Evolutionary conservation across 2,797 vertebrate species (phyloP), one percentile per base, ranked within the genome.

Genomic region (Bucorvus abyssinicus): DNA sequence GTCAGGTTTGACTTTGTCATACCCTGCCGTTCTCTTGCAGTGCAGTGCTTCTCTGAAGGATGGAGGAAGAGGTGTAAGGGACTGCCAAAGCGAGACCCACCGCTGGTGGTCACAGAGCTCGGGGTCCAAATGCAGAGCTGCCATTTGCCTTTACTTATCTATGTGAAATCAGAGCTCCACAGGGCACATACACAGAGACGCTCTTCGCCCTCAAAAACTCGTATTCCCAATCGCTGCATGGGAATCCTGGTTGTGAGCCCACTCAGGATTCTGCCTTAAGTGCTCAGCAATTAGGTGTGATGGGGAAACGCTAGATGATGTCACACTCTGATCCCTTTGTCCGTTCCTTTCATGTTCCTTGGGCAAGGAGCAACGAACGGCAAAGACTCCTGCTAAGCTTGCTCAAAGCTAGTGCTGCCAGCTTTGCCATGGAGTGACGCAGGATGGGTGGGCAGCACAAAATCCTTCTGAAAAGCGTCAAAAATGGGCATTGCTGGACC

Each of bases 151-250:
- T 50, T 45, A 29, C 9, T 21, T 36, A 29, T 53, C 4, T 38
- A 4, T 18, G 53, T 79, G 83, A 50, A 73, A 59, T 36, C 60
- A 57, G 70, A 88, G 50, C 45, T 69, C 59, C 52, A 5, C 8
- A 8, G 40, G 63, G 30, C 20, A 61, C 0, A 0, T 17, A 55
- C 34, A 34, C 15, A 64, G 59, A 90, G 27, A 44, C 23, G 55
- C 24, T 24, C 44, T 80, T 61, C 26, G 18, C 16, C 10, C 53
- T 64, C 44, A 44, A 38, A 80, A 64, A 44, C 30, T 49, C 7
- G 5, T 30, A 10, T 8, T 74, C 2, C 2, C 26, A 21, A 6
- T 57, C 1, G 0, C 30, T 49, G 5, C 24, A 13, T 56, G n/a
- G 38, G 36, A 77, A 67, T 86, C 52, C 61, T n/a, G 69, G 12